Evolutionary conservation across 2,113 vertebrate genomes (phyloP).

Genomic region (Trichomycterus rosablanca): DNA sequence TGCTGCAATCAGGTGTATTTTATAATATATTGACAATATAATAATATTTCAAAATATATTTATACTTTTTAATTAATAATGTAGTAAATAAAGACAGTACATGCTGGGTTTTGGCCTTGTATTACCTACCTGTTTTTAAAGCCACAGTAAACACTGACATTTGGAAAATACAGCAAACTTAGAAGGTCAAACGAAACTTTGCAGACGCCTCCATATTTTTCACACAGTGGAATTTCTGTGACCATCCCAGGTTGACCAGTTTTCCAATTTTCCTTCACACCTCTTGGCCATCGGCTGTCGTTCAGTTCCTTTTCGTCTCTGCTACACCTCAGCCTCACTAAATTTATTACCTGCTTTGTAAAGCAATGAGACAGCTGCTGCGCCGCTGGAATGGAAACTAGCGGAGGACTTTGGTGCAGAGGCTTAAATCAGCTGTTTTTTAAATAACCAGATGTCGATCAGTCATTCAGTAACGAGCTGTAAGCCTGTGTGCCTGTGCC

Average conservation of each 20-base stretch:
- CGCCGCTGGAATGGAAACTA: conserved; percentile 35
- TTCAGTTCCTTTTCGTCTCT: conserved; percentile 23
- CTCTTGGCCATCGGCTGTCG: conserved; percentile 3
- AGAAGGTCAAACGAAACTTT: background rate
- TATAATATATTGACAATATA: no score
- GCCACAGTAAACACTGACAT: background rate
- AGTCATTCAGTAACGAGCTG: conserved; percentile 31
- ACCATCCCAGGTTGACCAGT: no score
- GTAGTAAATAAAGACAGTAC: no score
- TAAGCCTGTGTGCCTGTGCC: conserved; percentile 11
- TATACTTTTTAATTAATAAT: no score
- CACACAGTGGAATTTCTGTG: conserved; percentile 1
- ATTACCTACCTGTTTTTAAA: no score
- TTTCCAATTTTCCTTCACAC: conserved; percentile 35
- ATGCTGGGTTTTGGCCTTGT: no score
- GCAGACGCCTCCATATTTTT: background rate
- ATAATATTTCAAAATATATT: no score
- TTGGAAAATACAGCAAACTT: background rate
- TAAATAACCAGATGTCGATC: conserved; percentile 45
- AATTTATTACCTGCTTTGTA: conserved; percentile 59
- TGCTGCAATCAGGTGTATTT: no score
- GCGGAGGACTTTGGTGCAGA: conserved; percentile 22
- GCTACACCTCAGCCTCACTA: conserved; percentile 33
- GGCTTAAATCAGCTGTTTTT: conserved; percentile 33
- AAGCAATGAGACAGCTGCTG: conserved; percentile 54